A percentile compares a stretch with the other conserved stretches of the same genome.
Conservation (phyloP, 2,888 invertebrate species). For the Tetragonisca angustula region DNA sequence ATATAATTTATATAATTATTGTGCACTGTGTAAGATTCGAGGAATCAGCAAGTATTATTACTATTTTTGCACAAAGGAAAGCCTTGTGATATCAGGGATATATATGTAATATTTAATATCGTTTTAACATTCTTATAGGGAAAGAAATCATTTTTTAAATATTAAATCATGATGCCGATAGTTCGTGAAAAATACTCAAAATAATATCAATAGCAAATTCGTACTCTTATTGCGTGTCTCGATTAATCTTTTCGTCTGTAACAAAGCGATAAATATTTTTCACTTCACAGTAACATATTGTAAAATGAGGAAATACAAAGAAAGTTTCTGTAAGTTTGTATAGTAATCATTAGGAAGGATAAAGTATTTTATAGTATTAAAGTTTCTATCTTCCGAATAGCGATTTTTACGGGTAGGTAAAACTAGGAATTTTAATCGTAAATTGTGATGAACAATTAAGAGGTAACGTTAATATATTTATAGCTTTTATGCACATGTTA, state of each 20-base stretch:
- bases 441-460: conserved; percentile 42
- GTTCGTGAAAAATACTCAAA: conserved; percentile 45
- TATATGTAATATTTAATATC: conserved; percentile 48
- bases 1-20: conserved; percentile 54
- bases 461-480: conserved; percentile 50
- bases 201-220: conserved; percentile 31
- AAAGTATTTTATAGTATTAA: conserved; percentile 67
- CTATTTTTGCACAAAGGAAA: conserved; percentile 70
- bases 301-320: not conserved
- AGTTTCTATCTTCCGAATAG: conserved; percentile 54
- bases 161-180: conserved; percentile 39
- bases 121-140: conserved; percentile 47
- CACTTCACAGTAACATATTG: conserved; percentile 2
- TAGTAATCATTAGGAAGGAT: conserved; percentile 33
- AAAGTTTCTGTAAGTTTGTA: conserved; percentile 34
- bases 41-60: conserved; percentile 66
- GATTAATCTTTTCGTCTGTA: conserved; percentile 6
- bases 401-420: conserved; percentile 50
- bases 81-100: conserved; percentile 72
- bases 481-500: conserved; percentile 55
- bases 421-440: conserved; percentile 38
- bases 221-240: not conserved
- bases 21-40: conserved; percentile 62
- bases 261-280: conserved; percentile 31
- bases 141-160: conserved; percentile 39